Evolutionary conservation across 1,140 invertebrate genomes (phyloP).

Genomic region (Heliothis virescens): DNA sequence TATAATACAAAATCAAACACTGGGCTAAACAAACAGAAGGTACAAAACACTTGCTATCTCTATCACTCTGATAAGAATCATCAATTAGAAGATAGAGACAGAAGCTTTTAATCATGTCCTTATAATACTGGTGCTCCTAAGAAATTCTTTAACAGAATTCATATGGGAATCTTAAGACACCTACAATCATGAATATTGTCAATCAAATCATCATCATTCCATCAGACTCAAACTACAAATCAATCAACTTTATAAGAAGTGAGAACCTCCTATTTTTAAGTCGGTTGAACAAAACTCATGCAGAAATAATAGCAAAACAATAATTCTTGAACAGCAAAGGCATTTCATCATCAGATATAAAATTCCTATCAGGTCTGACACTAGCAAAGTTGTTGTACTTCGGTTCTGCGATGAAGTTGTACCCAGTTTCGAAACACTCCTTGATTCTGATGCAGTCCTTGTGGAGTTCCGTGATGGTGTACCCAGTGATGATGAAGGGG

Average conservation of each 20-base stretch:
- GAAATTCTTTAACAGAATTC: too few species aligned
- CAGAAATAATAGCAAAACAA: conserved; percentile 86
- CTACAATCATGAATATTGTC: too few species aligned
- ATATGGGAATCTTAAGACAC: too few species aligned
- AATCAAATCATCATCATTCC: too few species aligned
- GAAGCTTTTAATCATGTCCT: too few species aligned
- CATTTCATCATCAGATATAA: conserved; percentile 89
- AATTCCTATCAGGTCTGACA: conserved; percentile 90
- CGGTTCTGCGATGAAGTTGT: conserved; percentile 85
- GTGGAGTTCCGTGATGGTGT: conserved; percentile 88
- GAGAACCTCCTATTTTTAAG: too few species aligned
- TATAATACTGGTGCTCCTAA: too few species aligned
- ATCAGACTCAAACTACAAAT: too few species aligned
- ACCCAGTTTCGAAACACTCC: conserved; percentile 68
- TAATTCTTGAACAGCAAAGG: conserved; percentile 92
- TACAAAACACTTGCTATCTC: not conserved
- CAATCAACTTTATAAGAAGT: too few species aligned
- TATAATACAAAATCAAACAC: not conserved
- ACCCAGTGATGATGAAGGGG: conserved; percentile 89
- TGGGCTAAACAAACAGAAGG: not conserved
- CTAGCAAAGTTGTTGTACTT: conserved; percentile 89
- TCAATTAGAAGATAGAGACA: too few species aligned
- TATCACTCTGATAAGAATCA: too few species aligned
- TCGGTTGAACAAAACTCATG: conserved; percentile 43
- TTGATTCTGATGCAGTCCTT: conserved; percentile 86